A percentile compares a stretch with the other conserved stretches of the same genome.
These are phyloP conservation scores for Bombylius discolor DNA, from an alignment of 2,888 invertebrate genomes.

Conservation along the genomic window DNA sequence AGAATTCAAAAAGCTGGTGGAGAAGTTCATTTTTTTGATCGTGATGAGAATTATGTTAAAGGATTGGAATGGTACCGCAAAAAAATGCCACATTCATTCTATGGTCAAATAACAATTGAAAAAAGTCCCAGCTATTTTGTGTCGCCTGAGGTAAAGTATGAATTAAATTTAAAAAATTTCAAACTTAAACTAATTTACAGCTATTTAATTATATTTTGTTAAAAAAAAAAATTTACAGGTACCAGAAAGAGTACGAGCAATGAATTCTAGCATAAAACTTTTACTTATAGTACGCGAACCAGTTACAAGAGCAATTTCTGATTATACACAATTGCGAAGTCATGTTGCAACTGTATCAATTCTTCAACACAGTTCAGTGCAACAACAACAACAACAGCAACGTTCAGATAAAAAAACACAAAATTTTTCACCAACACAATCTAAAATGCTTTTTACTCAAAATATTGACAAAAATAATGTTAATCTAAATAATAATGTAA, in stretches of 20 bases:
- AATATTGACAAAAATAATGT: too few relatives aligned
- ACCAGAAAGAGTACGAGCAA: conserved; percentile 82
- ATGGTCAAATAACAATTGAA: conserved; percentile 88
- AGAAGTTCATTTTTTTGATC: conserved; percentile 95
- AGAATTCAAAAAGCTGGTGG: conserved; percentile 84
- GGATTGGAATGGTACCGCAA: conserved; percentile 92
- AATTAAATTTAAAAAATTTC: too few relatives aligned
- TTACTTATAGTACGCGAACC: conserved; percentile 92
- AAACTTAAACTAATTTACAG: too few relatives aligned
- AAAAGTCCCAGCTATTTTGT: conserved; percentile 98
- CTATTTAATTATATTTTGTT: too few relatives aligned
- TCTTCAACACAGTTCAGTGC: conserved; percentile 21
- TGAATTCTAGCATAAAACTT: conserved; percentile 86
- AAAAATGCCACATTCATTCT: conserved; percentile 87
- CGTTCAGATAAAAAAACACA: too few relatives aligned
- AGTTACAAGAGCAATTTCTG: conserved; percentile 88
- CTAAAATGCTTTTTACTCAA: too few relatives aligned
- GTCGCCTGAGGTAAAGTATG: conserved; percentile 61
- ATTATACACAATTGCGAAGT: conserved; percentile 85
- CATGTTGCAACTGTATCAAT: conserved; percentile 59
- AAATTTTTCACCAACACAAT: too few relatives aligned
- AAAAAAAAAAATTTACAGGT: conserved; percentile 42
- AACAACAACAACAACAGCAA: conserved; percentile 5
- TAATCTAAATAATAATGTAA: too few relatives aligned
- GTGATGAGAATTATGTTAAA: conserved; percentile 79